phyloP scores from a whole-genome alignment of 2,113 vertebrate genomes.

The Arothron firmamentum region DNA sequence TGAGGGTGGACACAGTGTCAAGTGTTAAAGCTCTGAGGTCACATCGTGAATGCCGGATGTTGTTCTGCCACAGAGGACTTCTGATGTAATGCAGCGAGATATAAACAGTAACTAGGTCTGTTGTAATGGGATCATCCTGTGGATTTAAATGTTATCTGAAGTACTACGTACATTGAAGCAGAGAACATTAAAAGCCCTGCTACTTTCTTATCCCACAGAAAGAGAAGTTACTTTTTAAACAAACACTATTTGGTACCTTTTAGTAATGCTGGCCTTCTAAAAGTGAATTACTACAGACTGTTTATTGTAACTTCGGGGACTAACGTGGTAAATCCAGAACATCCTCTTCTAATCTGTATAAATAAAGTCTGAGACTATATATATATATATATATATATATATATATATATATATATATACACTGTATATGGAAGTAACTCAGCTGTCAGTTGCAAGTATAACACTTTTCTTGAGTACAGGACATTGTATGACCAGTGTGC shows the following conservation, averaged over 20 bases:
- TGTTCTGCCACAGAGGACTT: constrained; percentile 30
- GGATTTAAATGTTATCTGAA: constrained; percentile 73
- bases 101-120: constrained; percentile 71
- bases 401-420: too few relatives aligned
- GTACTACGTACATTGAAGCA: constrained; percentile 18
- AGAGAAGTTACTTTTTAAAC: not conserved
- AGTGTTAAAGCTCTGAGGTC: constrained; percentile 22
- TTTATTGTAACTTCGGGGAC: not conserved
- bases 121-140: constrained; percentile 73
- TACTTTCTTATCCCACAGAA: constrained; percentile 2
- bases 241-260: not conserved
- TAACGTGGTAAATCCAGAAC: not conserved
- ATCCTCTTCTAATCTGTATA: not conserved
- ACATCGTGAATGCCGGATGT: constrained; percentile 28
- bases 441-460: not conserved
- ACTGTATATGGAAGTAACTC: not conserved
- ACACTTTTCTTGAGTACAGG: not conserved
- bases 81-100: constrained; percentile 69
- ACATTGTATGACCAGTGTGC: not conserved
- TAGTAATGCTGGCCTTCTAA: not conserved
- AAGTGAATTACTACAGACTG: not conserved
- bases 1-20: not conserved
- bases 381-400: too few relatives aligned
- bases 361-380: too few relatives aligned
- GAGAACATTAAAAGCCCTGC: constrained; percentile 4